Evolutionary conservation across 2,797 vertebrate genomes (phyloP), one percentile per base, ranked within the genome.

Genomic region (Steatocranus sp.): DNA sequence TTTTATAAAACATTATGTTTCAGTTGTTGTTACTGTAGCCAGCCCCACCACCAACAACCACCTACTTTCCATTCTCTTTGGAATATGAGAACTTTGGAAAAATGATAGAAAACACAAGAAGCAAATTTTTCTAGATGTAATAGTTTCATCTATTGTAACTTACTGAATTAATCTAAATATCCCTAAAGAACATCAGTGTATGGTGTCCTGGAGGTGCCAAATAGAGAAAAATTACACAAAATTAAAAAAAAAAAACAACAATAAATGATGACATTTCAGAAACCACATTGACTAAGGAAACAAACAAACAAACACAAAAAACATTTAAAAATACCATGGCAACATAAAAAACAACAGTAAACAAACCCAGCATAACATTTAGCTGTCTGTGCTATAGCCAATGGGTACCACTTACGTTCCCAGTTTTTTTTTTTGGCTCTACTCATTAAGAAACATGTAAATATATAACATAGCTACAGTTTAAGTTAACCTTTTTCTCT

Each of bases 211-310:
- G 63, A 27, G 38, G 9, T 43, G 38, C 38, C 38, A 68, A 68
- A 46, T 27, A 43, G 5, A 70, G 9, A 17, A 11, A 70, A 17
- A 17, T 18, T 46, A 46, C 12, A 70, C 8, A 70, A 46, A 17
- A 9, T 38, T 0, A 1, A 27, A 68, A 68, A 14, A 50, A 51
- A 56, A 4, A 0, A 0, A 0, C 8, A 68, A 27, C 27, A 11
- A 15, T 58, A 58, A 32, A 32, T 58, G 54, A 58, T 32, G 27
- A 58, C 54, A 58, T 58, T 58, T 58, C 27, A 32, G 1, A 58
- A 58, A 32, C 27, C 15, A 11, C 27, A 58, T 1, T 58, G 15
- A 58, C 27, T 58, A 58, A 58, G 54, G 15, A 43, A 17, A 23
- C 6, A 25, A 43, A 10, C 8, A 43, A 27, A 43, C 5, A 41